Conservation (phyloP, 2,797 vertebrate species). For the Neosilurus hyrtlii region DNA sequence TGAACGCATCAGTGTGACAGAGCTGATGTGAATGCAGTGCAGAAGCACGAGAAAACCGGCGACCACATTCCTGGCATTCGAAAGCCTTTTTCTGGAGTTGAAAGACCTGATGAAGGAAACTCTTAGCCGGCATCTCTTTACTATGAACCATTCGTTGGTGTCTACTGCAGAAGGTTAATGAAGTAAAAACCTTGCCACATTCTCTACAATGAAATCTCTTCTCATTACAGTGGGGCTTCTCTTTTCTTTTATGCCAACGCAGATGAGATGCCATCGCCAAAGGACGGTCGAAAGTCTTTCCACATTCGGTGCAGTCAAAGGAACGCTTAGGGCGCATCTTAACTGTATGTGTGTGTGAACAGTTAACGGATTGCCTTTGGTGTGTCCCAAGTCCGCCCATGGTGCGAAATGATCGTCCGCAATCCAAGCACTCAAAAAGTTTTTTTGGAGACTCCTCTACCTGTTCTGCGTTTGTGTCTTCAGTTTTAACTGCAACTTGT, state of each 20-base stretch:
- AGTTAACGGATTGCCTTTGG: constrained; percentile 66
- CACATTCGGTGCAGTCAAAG: constrained; percentile 70
- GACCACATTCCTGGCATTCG: constrained; percentile 75
- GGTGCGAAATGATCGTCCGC: constrained; percentile 73
- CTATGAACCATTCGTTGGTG: constrained; percentile 73
- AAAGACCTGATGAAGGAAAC: constrained; percentile 75
- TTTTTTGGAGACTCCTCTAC: constrained; percentile 55
- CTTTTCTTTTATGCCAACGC: constrained; percentile 58
- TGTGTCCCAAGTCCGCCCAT: constrained; percentile 71
- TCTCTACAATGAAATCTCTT: constrained; percentile 68
- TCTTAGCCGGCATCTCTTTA: constrained; percentile 72
- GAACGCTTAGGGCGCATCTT: constrained; percentile 62
- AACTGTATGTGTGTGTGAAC: constrained; percentile 57
- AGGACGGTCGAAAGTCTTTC: constrained; percentile 66
- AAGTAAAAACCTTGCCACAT: constrained; percentile 76
- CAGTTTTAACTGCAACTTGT: constrained; percentile 56
- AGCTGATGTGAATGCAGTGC: constrained; percentile 77
- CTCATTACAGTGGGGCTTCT: constrained; percentile 30
- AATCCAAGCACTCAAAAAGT: constrained; percentile 63
- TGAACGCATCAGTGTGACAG: constrained; percentile 70
- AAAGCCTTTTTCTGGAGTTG: constrained; percentile 79
- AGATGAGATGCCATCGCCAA: constrained; percentile 67
- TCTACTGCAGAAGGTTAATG: constrained; percentile 70
- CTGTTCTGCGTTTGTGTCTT: constrained; percentile 47
- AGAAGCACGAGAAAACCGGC: constrained; percentile 75